Evolutionary conservation across 1,140 invertebrate genomes (phyloP).

Genomic region (Carposina sasakii): DNA sequence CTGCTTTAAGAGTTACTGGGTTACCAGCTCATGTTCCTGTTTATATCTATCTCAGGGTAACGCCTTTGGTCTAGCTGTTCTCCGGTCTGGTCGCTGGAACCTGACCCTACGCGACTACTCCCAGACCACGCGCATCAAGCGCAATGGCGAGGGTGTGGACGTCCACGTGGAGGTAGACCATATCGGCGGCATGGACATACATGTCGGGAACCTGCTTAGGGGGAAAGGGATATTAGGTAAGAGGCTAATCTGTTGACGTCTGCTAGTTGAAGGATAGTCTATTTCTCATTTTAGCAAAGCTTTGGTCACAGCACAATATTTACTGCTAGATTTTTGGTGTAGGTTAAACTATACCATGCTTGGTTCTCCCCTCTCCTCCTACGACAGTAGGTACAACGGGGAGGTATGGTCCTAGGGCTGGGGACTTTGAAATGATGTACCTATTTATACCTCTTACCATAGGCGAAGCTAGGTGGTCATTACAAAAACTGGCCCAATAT

Average conservation of each 20-base stretch:
- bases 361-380: not conserved
- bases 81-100: conserved; percentile 81
- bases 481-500: no score
- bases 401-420: conserved; percentile 69
- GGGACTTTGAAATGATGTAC: no score
- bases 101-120: conserved; percentile 81
- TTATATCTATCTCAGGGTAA: conserved; percentile 73
- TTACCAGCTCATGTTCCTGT: no score
- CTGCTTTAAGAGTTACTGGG: no score
- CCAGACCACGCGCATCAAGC: conserved; percentile 83
- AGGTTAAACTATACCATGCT: not conserved
- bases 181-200: conserved; percentile 83
- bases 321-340: not conserved
- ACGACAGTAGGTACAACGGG: not conserved
- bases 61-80: conserved; percentile 74
- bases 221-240: conserved; percentile 78
- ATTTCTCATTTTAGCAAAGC: not conserved
- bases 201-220: conserved; percentile 80
- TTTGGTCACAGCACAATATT: not conserved
- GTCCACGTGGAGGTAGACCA: conserved; percentile 81
- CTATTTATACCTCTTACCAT: no score
- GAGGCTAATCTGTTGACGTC: not conserved
- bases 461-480: no score
- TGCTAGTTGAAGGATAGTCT: not conserved
- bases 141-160: conserved; percentile 58